Evolutionary conservation across 2,888 invertebrate species (phyloP), one percentile per base, ranked within the genome.

Genomic region (Digitonthophagus gazella): DNA sequence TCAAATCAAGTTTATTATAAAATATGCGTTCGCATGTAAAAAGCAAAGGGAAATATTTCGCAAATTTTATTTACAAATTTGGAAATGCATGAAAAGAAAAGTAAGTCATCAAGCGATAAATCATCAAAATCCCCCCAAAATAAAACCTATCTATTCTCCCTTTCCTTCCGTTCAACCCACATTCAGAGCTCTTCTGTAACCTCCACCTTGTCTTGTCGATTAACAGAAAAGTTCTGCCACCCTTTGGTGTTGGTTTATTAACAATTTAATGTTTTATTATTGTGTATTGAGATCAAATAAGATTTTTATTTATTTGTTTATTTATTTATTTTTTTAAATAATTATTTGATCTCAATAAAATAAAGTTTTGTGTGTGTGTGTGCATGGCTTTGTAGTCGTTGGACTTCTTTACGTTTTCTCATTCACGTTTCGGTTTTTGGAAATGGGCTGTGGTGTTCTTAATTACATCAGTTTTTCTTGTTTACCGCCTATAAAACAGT

Each of bases 121-220:
- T 18, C 18, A 61, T 19, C 16, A 61, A 61, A 61, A 18, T 61
- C 16, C 18, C 14, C 18, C 14, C n/a, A 1, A 15, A 57, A 57
- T 15, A 44, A 44, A 8, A 8, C 28, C 28, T 8, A 44, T 44
- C 15, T 57, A n/a, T 18, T 18, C 66, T 8, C 44, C 15, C 54
- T 61, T 67, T 54, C 64, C 18, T 18, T 54, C 58, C 64, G 54
- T 19, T 19, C 64, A 72, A 68, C 67, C 67, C 71, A 71, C 71
- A 71, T 70, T 74, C 72, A 74, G 72, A 74, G 74, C 72, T 73
- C 69, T 74, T 74, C 72, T 74, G 73, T 74, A 72, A 54, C 44
- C 67, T 63, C 68, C 64, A 65, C 69, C 54, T 20, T 68, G 54
- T 44, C 55, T 55, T 44, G 18, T 68, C 14, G 55, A 74, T 71